Conservation (phyloP, 2,888 invertebrate genomes). For the Pteria penguin region DNA sequence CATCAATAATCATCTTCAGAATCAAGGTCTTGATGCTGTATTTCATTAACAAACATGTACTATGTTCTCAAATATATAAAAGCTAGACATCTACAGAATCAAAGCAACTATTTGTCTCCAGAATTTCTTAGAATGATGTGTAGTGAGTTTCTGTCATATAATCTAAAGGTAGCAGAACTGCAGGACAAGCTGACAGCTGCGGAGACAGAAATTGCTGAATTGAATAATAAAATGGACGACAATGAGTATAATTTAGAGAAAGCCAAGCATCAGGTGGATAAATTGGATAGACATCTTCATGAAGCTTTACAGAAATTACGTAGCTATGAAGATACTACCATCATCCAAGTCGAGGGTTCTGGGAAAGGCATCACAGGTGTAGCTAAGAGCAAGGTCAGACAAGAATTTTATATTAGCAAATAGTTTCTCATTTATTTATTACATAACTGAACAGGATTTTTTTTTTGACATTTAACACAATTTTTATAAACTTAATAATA, state of each 20-base stretch:
- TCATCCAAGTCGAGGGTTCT: constrained; percentile 69
- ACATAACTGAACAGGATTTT: too few relatives aligned
- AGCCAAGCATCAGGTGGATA: constrained; percentile 88
- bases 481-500: too few relatives aligned
- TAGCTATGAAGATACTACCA: constrained; percentile 75
- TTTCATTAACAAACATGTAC: too few relatives aligned
- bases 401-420: too few relatives aligned
- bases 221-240: constrained; percentile 97
- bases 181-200: constrained; percentile 87
- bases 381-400: constrained; percentile 75
- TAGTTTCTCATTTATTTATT: too few relatives aligned
- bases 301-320: constrained; percentile 93
- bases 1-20: too few relatives aligned
- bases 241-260: constrained; percentile 85
- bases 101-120: too few relatives aligned
- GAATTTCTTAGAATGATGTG: too few relatives aligned
- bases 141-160: too few relatives aligned
- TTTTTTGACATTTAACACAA: too few relatives aligned
- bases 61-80: background rate
- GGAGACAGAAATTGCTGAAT: constrained; percentile 96
- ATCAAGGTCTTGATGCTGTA: too few relatives aligned
- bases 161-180: constrained; percentile 82
- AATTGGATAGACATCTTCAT: constrained; percentile 93
- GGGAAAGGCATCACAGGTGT: constrained; percentile 75
- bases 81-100: too few relatives aligned